Base-by-base conservation (phyloP, 2,113 vertebrate genomes). In the Peromyscus californicus region DNA sequence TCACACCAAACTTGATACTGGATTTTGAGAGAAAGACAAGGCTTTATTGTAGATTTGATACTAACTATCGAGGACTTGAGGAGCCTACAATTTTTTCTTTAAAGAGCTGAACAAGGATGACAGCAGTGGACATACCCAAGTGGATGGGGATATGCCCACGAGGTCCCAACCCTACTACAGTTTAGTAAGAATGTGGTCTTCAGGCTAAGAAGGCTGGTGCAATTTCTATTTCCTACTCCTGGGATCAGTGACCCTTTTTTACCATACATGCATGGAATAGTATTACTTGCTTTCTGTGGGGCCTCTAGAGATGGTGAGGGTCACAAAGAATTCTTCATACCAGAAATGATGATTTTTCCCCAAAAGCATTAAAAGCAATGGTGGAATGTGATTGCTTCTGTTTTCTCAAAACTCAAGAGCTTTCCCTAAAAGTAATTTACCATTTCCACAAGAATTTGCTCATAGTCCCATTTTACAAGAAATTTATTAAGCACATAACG, bases 381-480 rank as follows among this genome's bases (percentile, higher is more conserved):
- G 57, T 42, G n/a, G 9, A 51, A 90, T 82, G 80, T 90, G 67
- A 39, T 45, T 92, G 11, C n/a, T 87, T 88, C 69, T 89, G 61
- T 84, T 75, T 95, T 92, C 33, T 95, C 83, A 84, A 89, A 91
- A 91, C 31, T 51, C 70, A 84, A 72, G n/a, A 57, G 3, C 31
- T 67, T 93, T 84, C 69, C 82, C 65, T 88, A 45, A 72, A 45
- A 12, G 51, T 9, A 89, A 90, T 84, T 95, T 92, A 72, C 22
- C 51, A 63, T 48, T 59, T 79, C n/a, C 70, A 11, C 7, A 78
- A 89, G 75, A 95, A n/a, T 61, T 80, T 85, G n/a, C 45, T 54
- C 45, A 89, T 63, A 39, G 93, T 39, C 76, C 70, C 79, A n/a
- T 75, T 92, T 61, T 42, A 12, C 29, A 90, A 90, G 36, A 92